Evolutionary conservation across 2,113 vertebrate genomes (phyloP).

Genomic region (Galbula dea): DNA sequence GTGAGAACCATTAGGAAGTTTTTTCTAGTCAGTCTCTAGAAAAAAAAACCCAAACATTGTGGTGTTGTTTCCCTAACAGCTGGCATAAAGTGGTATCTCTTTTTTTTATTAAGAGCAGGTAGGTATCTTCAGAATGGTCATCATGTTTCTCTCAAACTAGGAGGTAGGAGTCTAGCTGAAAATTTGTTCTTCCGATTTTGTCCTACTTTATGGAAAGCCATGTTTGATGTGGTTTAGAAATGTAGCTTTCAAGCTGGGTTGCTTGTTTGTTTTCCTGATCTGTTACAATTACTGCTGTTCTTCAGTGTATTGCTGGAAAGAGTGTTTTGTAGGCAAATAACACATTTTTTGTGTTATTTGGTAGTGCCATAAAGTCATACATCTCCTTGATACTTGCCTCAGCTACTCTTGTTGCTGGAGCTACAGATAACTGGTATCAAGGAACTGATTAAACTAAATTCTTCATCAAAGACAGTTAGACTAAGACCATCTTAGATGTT

Average conservation of each 20-base stretch:
- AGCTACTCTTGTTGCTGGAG: not conserved
- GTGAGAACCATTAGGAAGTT: not conserved
- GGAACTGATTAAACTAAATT: not conserved
- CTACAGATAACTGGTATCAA: not conserved
- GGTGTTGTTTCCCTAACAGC: not conserved
- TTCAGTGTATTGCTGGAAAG: not conserved
- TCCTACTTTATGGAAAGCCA: not conserved
- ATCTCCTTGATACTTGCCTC: not conserved
- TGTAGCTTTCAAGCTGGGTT: not conserved
- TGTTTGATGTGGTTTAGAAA: not conserved
- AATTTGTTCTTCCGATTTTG: not conserved
- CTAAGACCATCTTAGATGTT: not conserved
- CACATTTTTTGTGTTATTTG: no score
- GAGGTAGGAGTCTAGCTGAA: not conserved
- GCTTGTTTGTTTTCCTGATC: not conserved
- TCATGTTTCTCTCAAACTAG: not conserved
- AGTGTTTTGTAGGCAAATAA: not conserved
- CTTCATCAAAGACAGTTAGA: not conserved
- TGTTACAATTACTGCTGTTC: not conserved
- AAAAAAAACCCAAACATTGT: not conserved
- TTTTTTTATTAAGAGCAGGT: not conserved
- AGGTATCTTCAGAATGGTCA: not conserved
- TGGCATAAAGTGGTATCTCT: not conserved
- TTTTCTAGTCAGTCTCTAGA: not conserved
- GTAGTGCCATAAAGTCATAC: not conserved